Evolutionary conservation across 2,797 vertebrate species (phyloP).

Genomic region (Takifugu ocellatus): DNA sequence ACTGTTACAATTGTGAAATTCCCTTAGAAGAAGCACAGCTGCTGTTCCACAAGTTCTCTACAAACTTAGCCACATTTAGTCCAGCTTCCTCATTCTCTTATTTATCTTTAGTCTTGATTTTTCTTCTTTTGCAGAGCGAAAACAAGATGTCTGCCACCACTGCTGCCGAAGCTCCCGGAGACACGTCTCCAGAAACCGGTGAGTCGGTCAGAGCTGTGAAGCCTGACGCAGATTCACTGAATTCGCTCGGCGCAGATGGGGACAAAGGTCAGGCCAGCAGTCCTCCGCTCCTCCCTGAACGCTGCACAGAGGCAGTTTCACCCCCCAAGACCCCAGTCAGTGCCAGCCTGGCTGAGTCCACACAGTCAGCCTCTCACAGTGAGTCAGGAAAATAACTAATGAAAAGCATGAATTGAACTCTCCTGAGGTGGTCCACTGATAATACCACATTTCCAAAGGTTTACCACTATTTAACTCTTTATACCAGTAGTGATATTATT

Average conservation of each 20-base stretch:
- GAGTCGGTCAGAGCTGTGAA: conserved; percentile 20
- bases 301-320: conserved; percentile 58
- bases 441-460: too few relatives aligned
- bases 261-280: conserved; percentile 29
- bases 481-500: too few relatives aligned
- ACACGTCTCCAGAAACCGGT: conserved; percentile 27
- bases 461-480: too few relatives aligned
- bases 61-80: too few relatives aligned
- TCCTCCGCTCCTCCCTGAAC: conserved; percentile 46
- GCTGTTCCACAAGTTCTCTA: too few relatives aligned
- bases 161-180: conserved; percentile 15
- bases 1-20: too few relatives aligned
- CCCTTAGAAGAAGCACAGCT: too few relatives aligned
- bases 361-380: conserved; percentile 80
- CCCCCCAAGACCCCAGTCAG: conserved; percentile 77
- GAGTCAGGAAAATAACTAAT: conserved; percentile 32
- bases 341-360: conserved; percentile 80
- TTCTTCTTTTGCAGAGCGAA: conserved; percentile 31
- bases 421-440: too few relatives aligned
- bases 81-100: neutral
- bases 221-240: conserved; percentile 38
- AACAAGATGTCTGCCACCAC: conserved; percentile 25
- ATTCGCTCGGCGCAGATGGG: conserved; percentile 15
- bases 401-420: too few relatives aligned
- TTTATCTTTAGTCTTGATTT: too few relatives aligned